Conservation (phyloP, 2,113 vertebrate species). For the Myiozetetes cayanensis region DNA sequence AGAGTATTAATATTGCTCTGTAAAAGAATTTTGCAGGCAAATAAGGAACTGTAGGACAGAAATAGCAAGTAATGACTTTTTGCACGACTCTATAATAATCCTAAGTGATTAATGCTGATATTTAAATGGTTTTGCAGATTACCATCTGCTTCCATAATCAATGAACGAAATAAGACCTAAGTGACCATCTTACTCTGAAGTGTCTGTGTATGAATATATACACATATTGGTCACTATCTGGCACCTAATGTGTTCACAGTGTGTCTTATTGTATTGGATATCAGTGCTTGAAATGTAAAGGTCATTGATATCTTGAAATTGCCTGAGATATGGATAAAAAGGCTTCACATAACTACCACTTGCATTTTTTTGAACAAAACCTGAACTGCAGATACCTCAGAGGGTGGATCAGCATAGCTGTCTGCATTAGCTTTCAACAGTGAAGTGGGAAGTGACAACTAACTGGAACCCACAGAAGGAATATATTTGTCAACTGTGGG, state of each 20-base stretch:
- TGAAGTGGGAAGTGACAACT: slow-evolving; percentile 41
- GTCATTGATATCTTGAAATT: neutral
- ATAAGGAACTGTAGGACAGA: neutral
- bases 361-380: neutral
- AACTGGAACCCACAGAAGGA: neutral
- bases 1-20: neutral
- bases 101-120: neutral
- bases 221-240: neutral
- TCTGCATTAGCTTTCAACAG: neutral
- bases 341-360: neutral
- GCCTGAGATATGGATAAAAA: neutral
- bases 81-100: neutral
- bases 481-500: neutral
- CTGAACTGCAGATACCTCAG: neutral
- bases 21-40: neutral
- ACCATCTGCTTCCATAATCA: neutral
- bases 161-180: neutral
- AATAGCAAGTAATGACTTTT: neutral
- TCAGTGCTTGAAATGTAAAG: neutral
- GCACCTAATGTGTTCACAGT: neutral
- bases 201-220: fast-evolving
- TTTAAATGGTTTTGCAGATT: neutral
- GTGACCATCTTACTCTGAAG: neutral
- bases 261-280: neutral
- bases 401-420: neutral